Conservation (phyloP, 2,888 invertebrate species). For the Agrotis clavis region DNA sequence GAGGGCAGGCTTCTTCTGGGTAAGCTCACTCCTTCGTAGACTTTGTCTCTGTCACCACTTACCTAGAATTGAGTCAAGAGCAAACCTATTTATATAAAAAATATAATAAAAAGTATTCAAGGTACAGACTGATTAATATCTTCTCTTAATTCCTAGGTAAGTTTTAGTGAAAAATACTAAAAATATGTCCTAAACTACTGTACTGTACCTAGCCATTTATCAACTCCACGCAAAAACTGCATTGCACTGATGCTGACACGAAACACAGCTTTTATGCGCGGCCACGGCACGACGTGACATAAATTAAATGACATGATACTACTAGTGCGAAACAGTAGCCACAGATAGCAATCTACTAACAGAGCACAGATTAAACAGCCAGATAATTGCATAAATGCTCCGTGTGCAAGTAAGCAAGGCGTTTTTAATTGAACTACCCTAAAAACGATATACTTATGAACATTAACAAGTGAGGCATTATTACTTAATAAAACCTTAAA, state of each 20-base stretch:
- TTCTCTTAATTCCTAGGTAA: not conserved
- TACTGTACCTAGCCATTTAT: conserved; percentile 46
- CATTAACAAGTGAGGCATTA: conserved; percentile 25
- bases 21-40: too few species aligned
- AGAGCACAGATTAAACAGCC: conserved; percentile 39
- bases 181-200: conserved; percentile 16
- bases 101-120: too few species aligned
- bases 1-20: too few species aligned
- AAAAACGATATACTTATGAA: conserved; percentile 22
- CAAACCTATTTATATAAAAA: too few species aligned
- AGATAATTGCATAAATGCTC: conserved; percentile 53
- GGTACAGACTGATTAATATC: not conserved
- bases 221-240: conserved; percentile 59
- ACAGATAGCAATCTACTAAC: conserved; percentile 55
- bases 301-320: conserved; percentile 62
- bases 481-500: conserved; percentile 22
- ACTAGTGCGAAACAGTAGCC: conserved; percentile 57
- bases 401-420: conserved; percentile 40
- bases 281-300: conserved; percentile 63
- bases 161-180: not conserved
- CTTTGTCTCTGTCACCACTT: too few species aligned
- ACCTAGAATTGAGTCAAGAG: too few species aligned
- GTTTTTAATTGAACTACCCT: conserved; percentile 35
- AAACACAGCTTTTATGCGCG: conserved; percentile 63
- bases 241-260: conserved; percentile 46